Evolutionary conservation across 2,797 vertebrate species (phyloP), one percentile per base, ranked within the genome.

Genomic region (Orientallactaga sibirica): DNA sequence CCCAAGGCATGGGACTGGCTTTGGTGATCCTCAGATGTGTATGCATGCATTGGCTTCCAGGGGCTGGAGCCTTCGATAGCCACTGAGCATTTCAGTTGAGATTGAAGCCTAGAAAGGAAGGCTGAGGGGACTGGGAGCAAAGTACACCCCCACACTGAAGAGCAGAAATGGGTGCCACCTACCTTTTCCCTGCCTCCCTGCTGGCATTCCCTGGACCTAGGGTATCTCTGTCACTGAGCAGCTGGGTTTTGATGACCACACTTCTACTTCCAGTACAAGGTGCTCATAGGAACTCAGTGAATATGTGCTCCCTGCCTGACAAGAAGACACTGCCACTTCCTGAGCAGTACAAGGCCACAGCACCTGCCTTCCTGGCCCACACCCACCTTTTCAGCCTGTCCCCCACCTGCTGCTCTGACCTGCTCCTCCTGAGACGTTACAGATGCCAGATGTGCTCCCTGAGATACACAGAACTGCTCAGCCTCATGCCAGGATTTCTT

Each of bases 361-460:
- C 16, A 7, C 58, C 37, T 16, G 52, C 78, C 33, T 11, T 82
- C 37, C 62, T 24, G 20, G 37, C 48, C 27, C 43, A 29, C 1
- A 19, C 11, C 71, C 48, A 41, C 25, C 67, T 88, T 41, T 10
- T 37, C 20, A 75, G 43, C 5, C 41, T 58, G n/a, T 41, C 66
- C 86, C 71, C 48, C 22, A 41, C 11, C n/a, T 37, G 0, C 29
- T 66, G 27, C 75, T 86, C 97, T 94, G 43, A 97, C 97, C 97
- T 96, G 90, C 43, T 97, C 97, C 22, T 52, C 85, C 43, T 33
- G 7, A 10, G 97, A 98, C 2, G 94, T 95, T 79, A 98, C 91
- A 0, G 96, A 97, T 19, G 95, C 84, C 94, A 98, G 81, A 43
- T 97, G 97, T 0, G 96, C 93, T 74, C 92, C 86, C 1, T 48